Evolutionary conservation across 2,113 vertebrate species (phyloP).

Genomic region (Stercorarius parasiticus): DNA sequence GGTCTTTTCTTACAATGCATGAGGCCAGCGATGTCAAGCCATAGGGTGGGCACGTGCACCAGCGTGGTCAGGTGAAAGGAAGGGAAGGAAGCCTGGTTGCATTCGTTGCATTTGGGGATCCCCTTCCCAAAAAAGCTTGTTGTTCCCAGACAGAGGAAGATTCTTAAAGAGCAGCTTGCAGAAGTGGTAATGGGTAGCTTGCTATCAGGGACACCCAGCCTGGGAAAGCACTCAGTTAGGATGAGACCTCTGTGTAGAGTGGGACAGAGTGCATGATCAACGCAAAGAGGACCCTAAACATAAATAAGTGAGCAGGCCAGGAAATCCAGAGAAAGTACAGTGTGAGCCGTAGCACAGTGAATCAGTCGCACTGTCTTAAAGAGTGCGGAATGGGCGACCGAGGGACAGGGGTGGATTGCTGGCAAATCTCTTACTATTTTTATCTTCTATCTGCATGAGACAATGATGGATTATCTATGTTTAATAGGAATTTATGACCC

Average conservation of each 20-base stretch:
- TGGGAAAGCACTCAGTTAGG: not conserved
- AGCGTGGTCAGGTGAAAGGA: not conserved
- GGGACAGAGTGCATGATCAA: not conserved
- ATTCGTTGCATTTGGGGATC: not conserved
- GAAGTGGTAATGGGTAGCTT: not conserved
- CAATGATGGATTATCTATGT: conserved; percentile 47
- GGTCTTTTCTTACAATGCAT: not conserved
- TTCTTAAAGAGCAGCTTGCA: not conserved
- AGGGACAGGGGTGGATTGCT: not conserved
- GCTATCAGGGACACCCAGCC: not conserved
- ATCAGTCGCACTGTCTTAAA: not conserved
- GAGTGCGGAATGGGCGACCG: not conserved
- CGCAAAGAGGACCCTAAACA: not conserved
- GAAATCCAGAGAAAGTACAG: not conserved
- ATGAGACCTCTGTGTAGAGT: not conserved
- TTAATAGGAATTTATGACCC: conserved; percentile 73
- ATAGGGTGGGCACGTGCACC: rapidly evolving
- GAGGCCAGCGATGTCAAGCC: not conserved
- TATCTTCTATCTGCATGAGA: conserved; percentile 48
- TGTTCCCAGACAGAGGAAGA: not conserved
- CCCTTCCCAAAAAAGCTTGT: not conserved
- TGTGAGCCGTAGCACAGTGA: not conserved
- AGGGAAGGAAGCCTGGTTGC: not conserved
- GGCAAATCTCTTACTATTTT: not conserved
- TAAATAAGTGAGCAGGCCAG: not conserved